Evolutionary conservation across 2,888 invertebrate species (phyloP).

Genomic region (Lissocephala sabroskyi): DNA sequence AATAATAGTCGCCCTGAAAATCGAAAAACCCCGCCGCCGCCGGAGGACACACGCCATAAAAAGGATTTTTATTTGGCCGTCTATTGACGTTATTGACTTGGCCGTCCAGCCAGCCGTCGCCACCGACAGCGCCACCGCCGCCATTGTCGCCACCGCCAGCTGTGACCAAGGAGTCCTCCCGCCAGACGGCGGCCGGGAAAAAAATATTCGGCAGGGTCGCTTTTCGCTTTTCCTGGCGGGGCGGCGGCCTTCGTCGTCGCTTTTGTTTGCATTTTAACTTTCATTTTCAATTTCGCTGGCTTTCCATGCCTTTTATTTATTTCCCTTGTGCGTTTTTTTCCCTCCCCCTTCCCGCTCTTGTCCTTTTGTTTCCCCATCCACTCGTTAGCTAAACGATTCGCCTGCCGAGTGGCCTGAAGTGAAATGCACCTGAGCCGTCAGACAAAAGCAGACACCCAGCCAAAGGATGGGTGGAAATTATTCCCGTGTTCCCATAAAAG

Average conservation of each 20-base stretch:
- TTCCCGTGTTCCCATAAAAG: too few species aligned
- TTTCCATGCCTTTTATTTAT: conserved; percentile 29
- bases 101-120: background rate
- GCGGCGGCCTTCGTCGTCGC: background rate
- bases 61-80: conserved; percentile 55
- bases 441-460: conserved; percentile 1
- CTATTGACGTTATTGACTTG: conserved; percentile 61
- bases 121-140: background rate
- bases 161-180: conserved; percentile 38
- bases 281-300: conserved; percentile 57
- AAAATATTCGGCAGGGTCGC: background rate
- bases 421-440: conserved; percentile 49
- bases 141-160: conserved; percentile 27
- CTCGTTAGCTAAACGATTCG: too few species aligned
- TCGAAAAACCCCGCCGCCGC: conserved; percentile 30
- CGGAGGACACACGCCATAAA: conserved; percentile 20
- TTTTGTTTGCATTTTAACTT: conserved; percentile 36
- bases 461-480: too few species aligned
- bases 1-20: conserved; percentile 28
- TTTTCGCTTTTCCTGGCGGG: conserved; percentile 7
- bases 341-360: conserved; percentile 17
- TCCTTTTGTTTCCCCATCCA: too few species aligned
- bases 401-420: conserved; percentile 10
- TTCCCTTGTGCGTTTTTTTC: conserved; percentile 16
- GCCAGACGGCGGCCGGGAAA: too few species aligned